Percentiles rank a stretch among this genome's conserved stretches.
Conservation (phyloP, 64 coral and sea anemone genomes). For the Dendrophyllia cribrosa region DNA sequence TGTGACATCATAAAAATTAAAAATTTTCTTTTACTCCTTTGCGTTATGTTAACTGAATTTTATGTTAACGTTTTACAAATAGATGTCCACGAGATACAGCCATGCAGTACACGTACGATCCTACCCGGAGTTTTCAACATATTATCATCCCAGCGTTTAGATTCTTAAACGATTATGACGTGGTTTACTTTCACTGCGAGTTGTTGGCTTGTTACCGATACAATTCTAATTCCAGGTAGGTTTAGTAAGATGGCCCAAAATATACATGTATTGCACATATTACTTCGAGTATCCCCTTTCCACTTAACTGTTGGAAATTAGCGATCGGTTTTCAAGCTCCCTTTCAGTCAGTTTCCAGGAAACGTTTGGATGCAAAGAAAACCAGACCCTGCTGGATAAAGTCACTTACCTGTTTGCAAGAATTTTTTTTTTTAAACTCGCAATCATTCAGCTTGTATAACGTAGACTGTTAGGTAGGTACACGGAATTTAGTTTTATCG, state of each 20-base stretch:
- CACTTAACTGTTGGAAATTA: not conserved
- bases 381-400: no score
- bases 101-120: conserved; percentile 6
- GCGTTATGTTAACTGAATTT: not conserved
- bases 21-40: not conserved
- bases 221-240: not conserved
- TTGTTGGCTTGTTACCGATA: not conserved
- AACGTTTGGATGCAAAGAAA: no score
- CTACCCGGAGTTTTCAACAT: not conserved
- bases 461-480: not conserved
- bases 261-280: no score
- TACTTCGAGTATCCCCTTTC: not conserved
- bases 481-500: no score
- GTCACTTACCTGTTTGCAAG: no score
- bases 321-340: no score
- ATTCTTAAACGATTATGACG: conserved; percentile 20
- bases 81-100: conserved; percentile 28
- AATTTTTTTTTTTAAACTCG: no score
- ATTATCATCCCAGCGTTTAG: conserved; percentile 12
- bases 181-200: conserved; percentile 19
- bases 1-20: no score
- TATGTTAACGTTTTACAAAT: not conserved
- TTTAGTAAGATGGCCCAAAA: not conserved
- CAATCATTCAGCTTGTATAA: not conserved
- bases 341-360: no score